Evolutionary conservation across 2,113 vertebrate species (phyloP).

Genomic region (Chunga burmeisteri): DNA sequence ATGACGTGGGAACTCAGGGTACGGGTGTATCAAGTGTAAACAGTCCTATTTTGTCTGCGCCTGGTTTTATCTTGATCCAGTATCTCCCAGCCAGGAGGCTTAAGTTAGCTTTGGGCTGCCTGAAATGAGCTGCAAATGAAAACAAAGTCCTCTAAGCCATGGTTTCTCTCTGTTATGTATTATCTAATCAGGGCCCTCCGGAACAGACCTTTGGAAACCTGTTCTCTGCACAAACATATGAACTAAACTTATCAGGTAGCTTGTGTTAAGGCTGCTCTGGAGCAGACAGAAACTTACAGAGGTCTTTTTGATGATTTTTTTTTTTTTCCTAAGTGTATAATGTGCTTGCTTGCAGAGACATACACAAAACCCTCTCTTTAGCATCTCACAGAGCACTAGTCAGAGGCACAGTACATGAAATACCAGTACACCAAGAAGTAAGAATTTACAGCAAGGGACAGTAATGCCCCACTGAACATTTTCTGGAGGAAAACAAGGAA

Average conservation of each 20-base stretch:
- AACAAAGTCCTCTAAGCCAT: slow-evolving; percentile 11
- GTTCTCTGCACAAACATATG: not conserved
- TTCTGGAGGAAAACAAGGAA: not conserved
- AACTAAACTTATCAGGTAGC: not conserved
- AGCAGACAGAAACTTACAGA: not conserved
- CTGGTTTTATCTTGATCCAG: slow-evolving; percentile 25
- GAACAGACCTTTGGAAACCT: slow-evolving; percentile 17
- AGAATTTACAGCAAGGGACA: not conserved
- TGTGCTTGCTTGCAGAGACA: not conserved
- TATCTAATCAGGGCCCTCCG: slow-evolving; percentile 21
- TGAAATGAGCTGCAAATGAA: slow-evolving; percentile 42
- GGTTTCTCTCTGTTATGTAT: not conserved
- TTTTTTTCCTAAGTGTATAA: not conserved
- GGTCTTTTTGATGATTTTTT: not conserved
- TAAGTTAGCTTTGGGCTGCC: slow-evolving; percentile 24
- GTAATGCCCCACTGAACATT: not conserved
- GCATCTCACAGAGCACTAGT: not conserved
- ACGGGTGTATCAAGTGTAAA: not conserved
- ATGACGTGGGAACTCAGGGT: not conserved
- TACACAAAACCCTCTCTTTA: not conserved
- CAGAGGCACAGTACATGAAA: not conserved
- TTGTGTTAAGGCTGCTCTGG: not conserved
- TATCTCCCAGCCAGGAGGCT: slow-evolving; percentile 12
- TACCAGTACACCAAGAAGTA: not conserved
- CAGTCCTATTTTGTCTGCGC: slow-evolving; percentile 11